Percentiles rank a stretch among this genome's conserved stretches.
These are phyloP conservation scores for Dicranocentrus wangi DNA, from an alignment of 2,888 invertebrate genomes.

Conservation along the genomic window DNA sequence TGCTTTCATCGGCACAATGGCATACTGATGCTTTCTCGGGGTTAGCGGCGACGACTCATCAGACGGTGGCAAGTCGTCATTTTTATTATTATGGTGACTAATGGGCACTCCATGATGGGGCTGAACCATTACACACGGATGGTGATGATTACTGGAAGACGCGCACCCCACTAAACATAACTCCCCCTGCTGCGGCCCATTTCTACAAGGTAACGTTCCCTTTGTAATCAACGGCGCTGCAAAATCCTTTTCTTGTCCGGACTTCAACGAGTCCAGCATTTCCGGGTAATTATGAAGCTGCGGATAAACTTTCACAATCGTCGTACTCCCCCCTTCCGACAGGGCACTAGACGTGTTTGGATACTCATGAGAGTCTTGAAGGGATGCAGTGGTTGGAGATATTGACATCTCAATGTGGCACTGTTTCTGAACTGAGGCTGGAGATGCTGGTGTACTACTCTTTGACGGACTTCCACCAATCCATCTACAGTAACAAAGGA, in stretches of 20 bases:
- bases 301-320: constrained; percentile 55
- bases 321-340: constrained; percentile 23
- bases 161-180: constrained; percentile 40
- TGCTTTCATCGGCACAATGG: constrained; percentile 65
- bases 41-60: constrained; percentile 62
- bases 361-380: constrained; percentile 13
- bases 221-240: constrained; percentile 35
- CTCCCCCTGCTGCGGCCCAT: too few species aligned
- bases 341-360: background rate
- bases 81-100: background rate
- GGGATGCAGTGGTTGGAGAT: background rate
- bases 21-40: constrained; percentile 61
- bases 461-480: constrained; percentile 54
- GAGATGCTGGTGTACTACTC: constrained; percentile 44
- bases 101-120: constrained; percentile 10
- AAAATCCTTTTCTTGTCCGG: constrained; percentile 41
- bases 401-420: constrained; percentile 53
- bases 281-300: constrained; percentile 51
- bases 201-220: background rate
- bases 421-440: constrained; percentile 32
- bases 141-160: constrained; percentile 10
- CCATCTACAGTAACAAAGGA: constrained; percentile 49
- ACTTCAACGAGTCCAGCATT: constrained; percentile 46
- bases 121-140: background rate
- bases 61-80: background rate